phyloP scores from a whole-genome alignment of 1,140 invertebrate species.

The Grapholita molesta region DNA sequence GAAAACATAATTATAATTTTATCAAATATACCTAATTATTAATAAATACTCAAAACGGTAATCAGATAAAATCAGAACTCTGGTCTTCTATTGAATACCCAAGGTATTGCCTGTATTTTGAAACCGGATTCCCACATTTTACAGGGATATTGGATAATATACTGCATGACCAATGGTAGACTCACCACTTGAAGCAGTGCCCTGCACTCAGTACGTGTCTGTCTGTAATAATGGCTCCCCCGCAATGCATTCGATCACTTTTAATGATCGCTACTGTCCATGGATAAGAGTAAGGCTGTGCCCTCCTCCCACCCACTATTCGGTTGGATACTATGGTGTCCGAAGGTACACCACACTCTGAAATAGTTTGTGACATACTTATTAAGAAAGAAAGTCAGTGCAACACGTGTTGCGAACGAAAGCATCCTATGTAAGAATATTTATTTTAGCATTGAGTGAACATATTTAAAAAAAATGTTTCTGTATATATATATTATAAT shows the following conservation, averaged over 20 bases:
- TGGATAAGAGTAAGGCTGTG: conserved; percentile 80
- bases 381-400: neutral
- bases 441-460: too few relatives aligned
- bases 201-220: conserved; percentile 81
- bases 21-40: too few relatives aligned
- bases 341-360: conserved; percentile 71
- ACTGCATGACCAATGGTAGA: conserved; percentile 3
- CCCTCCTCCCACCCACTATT: conserved; percentile 82
- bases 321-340: conserved; percentile 73
- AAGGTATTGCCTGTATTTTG: too few relatives aligned
- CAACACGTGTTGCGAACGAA: neutral
- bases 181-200: conserved; percentile 80
- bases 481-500: too few relatives aligned
- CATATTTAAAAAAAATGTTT: too few relatives aligned
- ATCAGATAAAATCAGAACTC: too few relatives aligned
- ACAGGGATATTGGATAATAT: too few relatives aligned
- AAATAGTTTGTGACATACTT: neutral
- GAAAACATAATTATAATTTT: too few relatives aligned
- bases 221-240: conserved; percentile 80
- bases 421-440: neutral
- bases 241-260: conserved; percentile 79
- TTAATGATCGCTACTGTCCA: conserved; percentile 82
- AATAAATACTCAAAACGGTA: too few relatives aligned
- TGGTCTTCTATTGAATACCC: too few relatives aligned
- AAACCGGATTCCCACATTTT: too few relatives aligned